Conservation (phyloP, 2,888 invertebrate genomes). For the Cephus rjabovi region DNA sequence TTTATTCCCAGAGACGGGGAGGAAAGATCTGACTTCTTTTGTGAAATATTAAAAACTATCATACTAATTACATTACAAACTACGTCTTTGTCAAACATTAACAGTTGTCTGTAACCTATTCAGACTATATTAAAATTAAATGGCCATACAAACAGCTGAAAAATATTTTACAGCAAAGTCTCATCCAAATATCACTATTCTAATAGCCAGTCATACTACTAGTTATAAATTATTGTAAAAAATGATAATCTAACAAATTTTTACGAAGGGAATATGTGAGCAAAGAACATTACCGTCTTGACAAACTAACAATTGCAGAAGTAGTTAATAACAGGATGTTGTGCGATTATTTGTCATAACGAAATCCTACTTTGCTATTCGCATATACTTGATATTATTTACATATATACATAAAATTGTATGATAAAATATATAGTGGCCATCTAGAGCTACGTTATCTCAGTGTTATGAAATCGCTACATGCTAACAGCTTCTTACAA, state of each 20-base stretch:
- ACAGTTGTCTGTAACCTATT: not conserved
- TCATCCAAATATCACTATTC: not conserved
- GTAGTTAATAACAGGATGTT: not conserved
- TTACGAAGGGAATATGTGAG: not conserved
- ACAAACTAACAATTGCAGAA: not conserved
- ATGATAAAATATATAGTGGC: conserved; percentile 59
- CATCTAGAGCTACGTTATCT: conserved; percentile 40
- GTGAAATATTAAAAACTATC: not conserved
- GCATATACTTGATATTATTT: conserved; percentile 34
- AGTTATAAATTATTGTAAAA: not conserved
- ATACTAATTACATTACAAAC: not conserved
- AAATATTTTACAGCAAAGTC: not conserved
- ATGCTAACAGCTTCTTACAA: conserved; percentile 22
- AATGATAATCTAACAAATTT: not conserved
- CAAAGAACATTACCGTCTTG: not conserved
- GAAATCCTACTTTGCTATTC: not conserved
- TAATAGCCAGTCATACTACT: not conserved
- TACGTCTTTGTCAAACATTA: not conserved
- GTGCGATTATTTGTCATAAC: not conserved
- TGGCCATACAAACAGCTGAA: not conserved
- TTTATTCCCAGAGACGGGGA: not conserved
- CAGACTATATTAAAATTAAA: not conserved
- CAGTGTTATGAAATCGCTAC: conserved; percentile 28
- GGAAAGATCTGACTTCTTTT: not conserved
- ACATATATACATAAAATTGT: conserved; percentile 54